These are phyloP conservation scores for Cirrhinus molitorella DNA, from an alignment of 2,797 vertebrate species.

Conservation along the genomic window DNA sequence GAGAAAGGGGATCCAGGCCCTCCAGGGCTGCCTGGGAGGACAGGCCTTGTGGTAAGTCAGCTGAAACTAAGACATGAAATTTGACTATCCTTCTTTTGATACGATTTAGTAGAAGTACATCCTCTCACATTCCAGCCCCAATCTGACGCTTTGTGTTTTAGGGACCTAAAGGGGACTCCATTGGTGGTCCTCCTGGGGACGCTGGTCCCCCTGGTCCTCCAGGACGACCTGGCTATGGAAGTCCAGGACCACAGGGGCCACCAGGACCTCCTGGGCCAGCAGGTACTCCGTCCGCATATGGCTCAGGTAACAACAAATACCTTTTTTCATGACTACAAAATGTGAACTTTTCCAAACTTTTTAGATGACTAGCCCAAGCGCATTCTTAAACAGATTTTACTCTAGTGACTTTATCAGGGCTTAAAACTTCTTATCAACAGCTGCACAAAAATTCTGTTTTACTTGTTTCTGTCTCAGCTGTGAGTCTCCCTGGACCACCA, in stretches of 20 bases:
- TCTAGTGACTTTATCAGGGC: background rate
- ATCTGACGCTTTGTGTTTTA: slow-evolving; percentile 55
- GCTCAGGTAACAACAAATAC: slow-evolving; percentile 75
- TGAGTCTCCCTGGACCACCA: slow-evolving; percentile 85
- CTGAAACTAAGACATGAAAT: background rate
- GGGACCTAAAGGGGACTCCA: slow-evolving; percentile 91
- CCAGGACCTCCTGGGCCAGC: slow-evolving; percentile 88
- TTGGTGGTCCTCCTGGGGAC: slow-evolving; percentile 86
- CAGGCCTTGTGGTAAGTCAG: slow-evolving; percentile 85
- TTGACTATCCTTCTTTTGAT: background rate
- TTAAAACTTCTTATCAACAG: background rate
- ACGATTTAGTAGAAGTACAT: background rate
- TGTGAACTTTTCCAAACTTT: background rate
- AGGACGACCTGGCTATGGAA: slow-evolving; percentile 86
- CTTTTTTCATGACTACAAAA: background rate
- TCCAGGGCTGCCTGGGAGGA: slow-evolving; percentile 84
- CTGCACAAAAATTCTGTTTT: background rate
- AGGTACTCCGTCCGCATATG: slow-evolving; percentile 78
- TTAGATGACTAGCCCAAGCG: background rate
- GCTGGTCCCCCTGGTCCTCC: slow-evolving; percentile 85
- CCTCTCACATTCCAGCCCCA: background rate
- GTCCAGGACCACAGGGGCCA: slow-evolving; percentile 83
- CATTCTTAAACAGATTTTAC: background rate
- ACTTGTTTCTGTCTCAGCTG: slow-evolving; percentile 65
- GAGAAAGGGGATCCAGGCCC: slow-evolving; percentile 39